Evolutionary conservation across 2,888 invertebrate genomes (phyloP).

Genomic region (Megalurothrips usitatus): DNA sequence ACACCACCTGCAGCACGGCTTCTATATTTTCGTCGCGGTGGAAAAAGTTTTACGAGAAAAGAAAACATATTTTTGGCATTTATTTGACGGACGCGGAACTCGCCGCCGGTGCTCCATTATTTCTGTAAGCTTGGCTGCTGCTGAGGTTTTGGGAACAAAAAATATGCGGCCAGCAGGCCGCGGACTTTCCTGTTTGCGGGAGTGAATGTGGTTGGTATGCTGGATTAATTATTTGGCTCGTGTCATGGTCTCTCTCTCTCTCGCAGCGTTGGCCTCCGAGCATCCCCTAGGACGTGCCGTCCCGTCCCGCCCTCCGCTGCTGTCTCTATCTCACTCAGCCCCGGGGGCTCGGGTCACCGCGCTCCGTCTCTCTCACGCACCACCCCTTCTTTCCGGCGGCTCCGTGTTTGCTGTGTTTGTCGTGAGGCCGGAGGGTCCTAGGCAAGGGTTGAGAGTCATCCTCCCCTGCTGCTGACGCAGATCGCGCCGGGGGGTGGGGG

Average conservation of each 20-base stretch:
- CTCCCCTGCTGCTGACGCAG: conserved; percentile 11
- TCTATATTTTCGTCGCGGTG: too few species aligned
- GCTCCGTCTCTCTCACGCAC: neutral
- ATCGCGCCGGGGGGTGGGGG: neutral
- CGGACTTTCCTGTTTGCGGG: neutral
- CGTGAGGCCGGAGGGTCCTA: neutral
- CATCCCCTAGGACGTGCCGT: neutral
- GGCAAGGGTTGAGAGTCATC: conserved; percentile 7
- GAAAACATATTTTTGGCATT: too few species aligned
- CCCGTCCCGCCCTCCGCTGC: neutral
- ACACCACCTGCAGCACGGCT: too few species aligned
- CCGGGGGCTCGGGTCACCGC: neutral
- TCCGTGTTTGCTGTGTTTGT: conserved; percentile 18
- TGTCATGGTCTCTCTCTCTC: neutral
- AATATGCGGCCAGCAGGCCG: neutral
- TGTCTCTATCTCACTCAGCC: neutral
- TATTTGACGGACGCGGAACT: too few species aligned
- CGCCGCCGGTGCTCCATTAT: too few species aligned
- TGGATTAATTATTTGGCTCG: conserved; percentile 23
- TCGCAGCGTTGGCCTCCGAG: neutral
- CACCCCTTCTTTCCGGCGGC: conserved; percentile 14
- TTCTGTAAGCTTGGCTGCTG: too few species aligned
- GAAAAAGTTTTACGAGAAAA: too few species aligned
- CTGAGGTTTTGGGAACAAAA: neutral
- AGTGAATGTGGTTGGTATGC: conserved; percentile 15